Conservation (phyloP, 2,113 vertebrate species). For the Mustelus asterias region DNA sequence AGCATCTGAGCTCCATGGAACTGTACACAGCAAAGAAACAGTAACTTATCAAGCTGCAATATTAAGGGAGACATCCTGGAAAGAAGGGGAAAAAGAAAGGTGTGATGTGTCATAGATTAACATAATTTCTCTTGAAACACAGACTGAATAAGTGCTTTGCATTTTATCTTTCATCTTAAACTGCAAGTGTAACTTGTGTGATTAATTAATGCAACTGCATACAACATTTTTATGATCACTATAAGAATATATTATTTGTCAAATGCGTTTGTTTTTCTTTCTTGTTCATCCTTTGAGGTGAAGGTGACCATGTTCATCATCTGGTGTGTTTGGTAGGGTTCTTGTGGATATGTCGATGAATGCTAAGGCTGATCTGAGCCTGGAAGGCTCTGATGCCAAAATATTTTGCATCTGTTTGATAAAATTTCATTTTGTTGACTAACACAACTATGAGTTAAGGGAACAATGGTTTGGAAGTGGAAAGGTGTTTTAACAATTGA, state of each 20-base stretch:
- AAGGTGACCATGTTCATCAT: neutral
- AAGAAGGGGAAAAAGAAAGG: neutral
- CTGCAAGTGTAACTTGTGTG: neutral
- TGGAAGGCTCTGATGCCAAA: neutral
- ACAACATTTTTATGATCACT: neutral
- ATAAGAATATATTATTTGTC: neutral
- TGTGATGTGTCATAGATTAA: too few relatives aligned
- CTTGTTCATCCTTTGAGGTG: neutral
- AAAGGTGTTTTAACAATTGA: neutral
- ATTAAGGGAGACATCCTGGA: neutral
- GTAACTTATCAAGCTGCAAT: neutral
- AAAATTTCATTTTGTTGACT: too few relatives aligned
- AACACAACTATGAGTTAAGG: neutral
- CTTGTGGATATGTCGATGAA: neutral
- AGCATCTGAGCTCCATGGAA: too few relatives aligned
- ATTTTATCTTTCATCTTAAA: neutral
- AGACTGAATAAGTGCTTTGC: neutral
- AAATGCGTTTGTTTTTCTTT: neutral
- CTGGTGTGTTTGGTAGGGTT: neutral
- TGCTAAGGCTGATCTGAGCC: neutral
- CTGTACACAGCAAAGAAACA: neutral
- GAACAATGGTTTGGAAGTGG: neutral
- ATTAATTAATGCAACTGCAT: neutral
- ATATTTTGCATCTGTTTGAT: too few relatives aligned
- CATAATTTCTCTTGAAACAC: too few relatives aligned